These are phyloP conservation scores for Phalacrocorax brasilianus DNA, from an alignment of 2,113 vertebrate genomes.

Conservation along the genomic window DNA sequence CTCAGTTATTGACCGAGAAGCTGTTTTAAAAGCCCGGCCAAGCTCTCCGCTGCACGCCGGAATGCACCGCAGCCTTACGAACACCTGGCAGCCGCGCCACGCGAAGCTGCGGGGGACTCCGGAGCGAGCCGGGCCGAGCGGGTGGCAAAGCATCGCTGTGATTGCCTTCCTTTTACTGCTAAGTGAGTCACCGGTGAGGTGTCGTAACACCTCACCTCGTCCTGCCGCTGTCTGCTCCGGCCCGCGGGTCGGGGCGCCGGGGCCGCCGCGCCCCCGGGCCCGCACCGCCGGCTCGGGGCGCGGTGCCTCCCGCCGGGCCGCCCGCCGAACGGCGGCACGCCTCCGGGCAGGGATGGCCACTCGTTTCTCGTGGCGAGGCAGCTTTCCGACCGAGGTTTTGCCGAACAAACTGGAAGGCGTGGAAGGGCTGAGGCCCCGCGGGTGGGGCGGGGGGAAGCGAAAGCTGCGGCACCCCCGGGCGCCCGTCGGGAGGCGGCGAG, in stretches of 20 bases:
- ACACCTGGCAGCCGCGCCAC: not conserved
- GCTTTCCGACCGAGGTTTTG: not conserved
- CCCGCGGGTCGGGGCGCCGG: not conserved
- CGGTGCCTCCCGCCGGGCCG: not conserved
- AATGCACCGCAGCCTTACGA: not conserved
- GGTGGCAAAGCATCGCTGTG: not conserved
- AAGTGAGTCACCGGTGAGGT: not conserved
- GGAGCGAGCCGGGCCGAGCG: not conserved
- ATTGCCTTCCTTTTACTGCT: not conserved
- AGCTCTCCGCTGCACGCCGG: not conserved
- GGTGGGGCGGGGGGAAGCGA: not conserved
- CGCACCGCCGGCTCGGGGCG: not conserved
- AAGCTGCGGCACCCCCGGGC: not conserved
- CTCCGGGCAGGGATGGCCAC: not conserved
- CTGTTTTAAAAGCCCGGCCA: not conserved
- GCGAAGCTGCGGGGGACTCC: not conserved
- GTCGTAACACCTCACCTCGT: not conserved
- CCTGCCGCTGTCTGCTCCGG: not conserved
- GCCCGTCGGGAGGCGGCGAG: not conserved
- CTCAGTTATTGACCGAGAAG: conserved; percentile 8
- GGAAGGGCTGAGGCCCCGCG: not conserved
- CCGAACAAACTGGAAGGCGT: not conserved
- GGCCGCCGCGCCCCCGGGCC: not conserved
- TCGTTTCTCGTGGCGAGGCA: accelerated
- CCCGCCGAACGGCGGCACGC: not conserved